These are phyloP conservation scores for Nesometra sesokonis DNA, from an alignment of 35 echinoderm and acorn worm species.

Conservation along the genomic window DNA sequence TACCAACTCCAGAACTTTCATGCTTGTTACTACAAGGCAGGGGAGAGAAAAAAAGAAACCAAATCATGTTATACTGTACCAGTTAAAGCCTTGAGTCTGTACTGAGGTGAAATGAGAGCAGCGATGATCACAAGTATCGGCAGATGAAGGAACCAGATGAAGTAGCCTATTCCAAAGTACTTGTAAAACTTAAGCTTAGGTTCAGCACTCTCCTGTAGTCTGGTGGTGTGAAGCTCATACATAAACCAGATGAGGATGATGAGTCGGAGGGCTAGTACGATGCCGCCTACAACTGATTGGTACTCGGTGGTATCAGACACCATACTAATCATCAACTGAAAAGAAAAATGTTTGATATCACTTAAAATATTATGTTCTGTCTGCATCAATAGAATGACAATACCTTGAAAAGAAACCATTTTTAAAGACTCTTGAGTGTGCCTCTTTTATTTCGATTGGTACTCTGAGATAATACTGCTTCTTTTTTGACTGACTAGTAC, in stretches of 20 bases:
- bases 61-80: too few species aligned
- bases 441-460: too few species aligned
- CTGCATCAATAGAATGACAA: too few species aligned
- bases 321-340: not conserved
- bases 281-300: not conserved
- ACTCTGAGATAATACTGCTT: too few species aligned
- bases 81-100: not conserved
- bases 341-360: not conserved
- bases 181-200: slow-evolving; percentile 3
- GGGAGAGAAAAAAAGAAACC: too few species aligned
- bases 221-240: not conserved
- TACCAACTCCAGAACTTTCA: too few species aligned
- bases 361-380: too few species aligned
- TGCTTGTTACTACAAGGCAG: too few species aligned
- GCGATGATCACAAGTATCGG: not conserved
- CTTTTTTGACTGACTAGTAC: too few species aligned
- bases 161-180: slow-evolving; percentile 3
- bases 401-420: too few species aligned
- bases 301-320: not conserved
- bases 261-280: not conserved
- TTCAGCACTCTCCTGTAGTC: not conserved
- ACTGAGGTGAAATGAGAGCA: not conserved
- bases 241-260: slow-evolving; percentile 9
- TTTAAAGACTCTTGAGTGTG: too few species aligned
- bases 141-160: not conserved